Evolutionary conservation across 2,888 invertebrate genomes (phyloP).

Genomic region (Metacarcinus magister): DNA sequence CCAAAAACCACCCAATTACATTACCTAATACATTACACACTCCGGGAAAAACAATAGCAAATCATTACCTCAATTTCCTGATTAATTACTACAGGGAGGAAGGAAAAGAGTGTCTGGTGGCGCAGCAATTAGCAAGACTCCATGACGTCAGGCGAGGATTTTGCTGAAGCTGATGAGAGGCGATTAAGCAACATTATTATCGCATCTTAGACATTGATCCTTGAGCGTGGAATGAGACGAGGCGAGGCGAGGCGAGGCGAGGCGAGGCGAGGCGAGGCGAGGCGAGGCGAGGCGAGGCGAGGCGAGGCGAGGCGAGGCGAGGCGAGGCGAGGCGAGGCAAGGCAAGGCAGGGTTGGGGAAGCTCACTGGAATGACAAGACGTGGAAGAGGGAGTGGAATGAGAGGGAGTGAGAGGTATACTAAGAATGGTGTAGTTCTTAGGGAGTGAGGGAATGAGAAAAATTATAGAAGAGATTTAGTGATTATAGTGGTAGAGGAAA

Average conservation of each 20-base stretch:
- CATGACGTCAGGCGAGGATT: constrained; percentile 33
- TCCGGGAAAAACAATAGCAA: not conserved
- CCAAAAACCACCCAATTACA: not conserved
- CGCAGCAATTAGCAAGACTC: constrained; percentile 12
- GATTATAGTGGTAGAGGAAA: too few relatives aligned
- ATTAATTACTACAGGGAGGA: not conserved
- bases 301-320: not conserved
- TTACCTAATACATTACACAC: not conserved
- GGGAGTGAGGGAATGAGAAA: too few relatives aligned
- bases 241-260: not conserved
- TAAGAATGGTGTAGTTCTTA: too few relatives aligned
- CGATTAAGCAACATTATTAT: constrained; percentile 11
- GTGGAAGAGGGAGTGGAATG: not conserved
- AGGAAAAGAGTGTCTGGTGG: not conserved
- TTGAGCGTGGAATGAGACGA: not conserved
- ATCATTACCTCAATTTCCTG: constrained; percentile 36
- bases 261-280: not conserved
- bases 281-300: not conserved
- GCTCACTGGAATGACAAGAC: not conserved
- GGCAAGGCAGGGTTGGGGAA: not conserved
- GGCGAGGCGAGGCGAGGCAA: not conserved
- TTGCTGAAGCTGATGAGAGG: constrained; percentile 21
- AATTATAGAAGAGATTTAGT: too few relatives aligned
- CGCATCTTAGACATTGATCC: not conserved
- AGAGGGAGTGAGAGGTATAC: not conserved